phyloP scores from a whole-genome alignment of 1,140 invertebrate genomes.

The Drosophila sucinea region DNA sequence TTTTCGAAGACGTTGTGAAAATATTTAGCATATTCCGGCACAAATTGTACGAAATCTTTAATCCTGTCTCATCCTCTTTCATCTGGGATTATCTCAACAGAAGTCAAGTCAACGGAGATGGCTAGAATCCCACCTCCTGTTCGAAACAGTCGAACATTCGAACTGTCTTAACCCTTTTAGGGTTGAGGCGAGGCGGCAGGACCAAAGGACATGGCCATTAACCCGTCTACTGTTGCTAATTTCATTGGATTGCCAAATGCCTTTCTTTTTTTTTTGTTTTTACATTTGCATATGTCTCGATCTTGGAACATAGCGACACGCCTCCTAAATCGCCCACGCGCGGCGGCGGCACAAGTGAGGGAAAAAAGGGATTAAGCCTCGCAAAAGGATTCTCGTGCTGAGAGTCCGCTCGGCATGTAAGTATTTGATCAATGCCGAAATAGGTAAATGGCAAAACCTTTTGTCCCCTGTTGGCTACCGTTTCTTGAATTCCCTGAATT shows the following conservation, averaged over 20 bases:
- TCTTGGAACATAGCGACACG: conserved; percentile 52
- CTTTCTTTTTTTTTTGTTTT: conserved; percentile 49
- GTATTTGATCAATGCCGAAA: conserved; percentile 48
- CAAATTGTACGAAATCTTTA: conserved; percentile 36
- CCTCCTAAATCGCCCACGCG: conserved; percentile 61
- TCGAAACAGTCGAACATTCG: conserved; percentile 43
- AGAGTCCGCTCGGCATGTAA: conserved; percentile 11
- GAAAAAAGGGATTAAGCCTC: conserved; percentile 46
- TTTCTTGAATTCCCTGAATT: conserved; percentile 38
- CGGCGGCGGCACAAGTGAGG: conserved; percentile 52
- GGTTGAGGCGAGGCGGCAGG: conserved; percentile 29
- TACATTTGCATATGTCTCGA: conserved; percentile 37
- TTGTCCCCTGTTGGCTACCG: conserved; percentile 37
- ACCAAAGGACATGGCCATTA: conserved; percentile 63
- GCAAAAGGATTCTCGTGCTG: conserved; percentile 52
- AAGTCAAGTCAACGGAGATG: conserved; percentile 71
- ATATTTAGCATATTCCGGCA: conserved; percentile 6
- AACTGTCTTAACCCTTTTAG: conserved; percentile 15
- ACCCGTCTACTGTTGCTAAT: conserved; percentile 81
- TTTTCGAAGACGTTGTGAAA: conserved; percentile 31
- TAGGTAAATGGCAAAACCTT: conserved; percentile 10
- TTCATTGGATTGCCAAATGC: conserved; percentile 53
- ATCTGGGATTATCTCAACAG: conserved; percentile 76
- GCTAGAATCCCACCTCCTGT: conserved; percentile 31
- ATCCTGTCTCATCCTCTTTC: conserved; percentile 75